These are phyloP conservation scores for Sapajus apella DNA, from an alignment of 2,113 vertebrate species.

Conservation along the genomic window DNA sequence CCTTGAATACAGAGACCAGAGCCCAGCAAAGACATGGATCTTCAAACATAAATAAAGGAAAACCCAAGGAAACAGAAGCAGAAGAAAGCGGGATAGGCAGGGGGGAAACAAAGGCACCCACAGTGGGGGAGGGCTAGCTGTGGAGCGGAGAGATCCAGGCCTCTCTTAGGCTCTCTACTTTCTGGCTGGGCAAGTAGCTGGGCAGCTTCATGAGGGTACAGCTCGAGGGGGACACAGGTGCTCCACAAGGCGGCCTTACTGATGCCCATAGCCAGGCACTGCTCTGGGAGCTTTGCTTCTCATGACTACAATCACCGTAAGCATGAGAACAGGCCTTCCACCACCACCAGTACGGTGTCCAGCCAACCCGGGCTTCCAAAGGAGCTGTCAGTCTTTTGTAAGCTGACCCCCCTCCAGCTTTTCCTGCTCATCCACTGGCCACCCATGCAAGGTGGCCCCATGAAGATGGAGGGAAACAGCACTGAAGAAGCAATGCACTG, in stretches of 20 bases:
- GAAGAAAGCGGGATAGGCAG: neutral
- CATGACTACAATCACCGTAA: constrained; percentile 80
- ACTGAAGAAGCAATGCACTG: constrained; percentile 59
- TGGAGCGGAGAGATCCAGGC: neutral
- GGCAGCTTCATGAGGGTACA: neutral
- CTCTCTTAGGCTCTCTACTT: neutral
- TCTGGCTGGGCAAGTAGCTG: constrained; percentile 61
- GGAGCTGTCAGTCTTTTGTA: constrained; percentile 70
- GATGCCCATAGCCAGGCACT: constrained; percentile 90
- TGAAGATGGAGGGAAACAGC: constrained; percentile 75
- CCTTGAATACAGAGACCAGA: neutral
- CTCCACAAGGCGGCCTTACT: constrained; percentile 83
- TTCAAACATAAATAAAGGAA: neutral
- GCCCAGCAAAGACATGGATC: neutral
- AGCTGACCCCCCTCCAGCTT: neutral
- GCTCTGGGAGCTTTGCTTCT: constrained; percentile 81
- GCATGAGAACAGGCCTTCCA: constrained; percentile 66
- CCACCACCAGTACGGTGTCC: neutral
- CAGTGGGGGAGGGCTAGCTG: neutral
- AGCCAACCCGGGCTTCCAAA: constrained; percentile 62
- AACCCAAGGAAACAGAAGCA: neutral
- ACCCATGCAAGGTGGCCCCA: neutral
- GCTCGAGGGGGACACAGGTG: constrained; percentile 90
- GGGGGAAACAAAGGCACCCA: neutral
- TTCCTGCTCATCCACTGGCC: constrained; percentile 55